phyloP scores from a whole-genome alignment of 2,797 vertebrate species.

The Rhabdophis nuchalis region DNA sequence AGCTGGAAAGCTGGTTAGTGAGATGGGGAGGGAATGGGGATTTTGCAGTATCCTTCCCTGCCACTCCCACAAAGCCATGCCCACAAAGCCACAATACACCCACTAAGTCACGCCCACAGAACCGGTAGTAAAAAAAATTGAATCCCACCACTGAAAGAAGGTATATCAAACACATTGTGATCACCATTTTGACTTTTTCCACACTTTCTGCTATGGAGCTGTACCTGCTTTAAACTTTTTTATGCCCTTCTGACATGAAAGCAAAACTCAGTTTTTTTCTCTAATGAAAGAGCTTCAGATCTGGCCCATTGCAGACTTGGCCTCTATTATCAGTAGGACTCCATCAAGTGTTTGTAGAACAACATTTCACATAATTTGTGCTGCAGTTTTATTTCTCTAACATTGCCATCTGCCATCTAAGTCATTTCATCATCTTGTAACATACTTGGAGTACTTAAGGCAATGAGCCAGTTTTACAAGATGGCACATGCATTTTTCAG shows the following conservation, averaged over 20 bases:
- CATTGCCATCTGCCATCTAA: conserved; percentile 1
- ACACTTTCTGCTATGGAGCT: not conserved
- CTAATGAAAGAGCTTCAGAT: not conserved
- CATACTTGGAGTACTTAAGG: not conserved
- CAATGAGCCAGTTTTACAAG: conserved; percentile 9
- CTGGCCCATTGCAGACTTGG: not conserved
- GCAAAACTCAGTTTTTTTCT: not conserved
- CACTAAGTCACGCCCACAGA: no score
- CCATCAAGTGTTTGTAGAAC: not conserved
- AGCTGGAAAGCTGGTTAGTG: no score
- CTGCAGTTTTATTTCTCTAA: not conserved
- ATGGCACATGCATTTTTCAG: not conserved
- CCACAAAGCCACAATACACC: no score
- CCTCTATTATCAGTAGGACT: not conserved
- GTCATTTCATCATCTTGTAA: not conserved
- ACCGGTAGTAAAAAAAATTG: no score
- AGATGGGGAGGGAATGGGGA: no score
- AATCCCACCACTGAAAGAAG: not conserved
- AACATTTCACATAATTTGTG: conserved; percentile 2
- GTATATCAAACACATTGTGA: not conserved
- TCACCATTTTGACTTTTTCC: not conserved
- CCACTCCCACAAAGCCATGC: no score
- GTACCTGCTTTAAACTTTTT: not conserved
- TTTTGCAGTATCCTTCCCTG: no score
- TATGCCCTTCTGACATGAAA: not conserved